A percentile compares a stretch with the other conserved stretches of the same genome.
Evolutionary conservation across 2,888 invertebrate species (phyloP).

Genomic region (Lasioglossum malachurum): DNA sequence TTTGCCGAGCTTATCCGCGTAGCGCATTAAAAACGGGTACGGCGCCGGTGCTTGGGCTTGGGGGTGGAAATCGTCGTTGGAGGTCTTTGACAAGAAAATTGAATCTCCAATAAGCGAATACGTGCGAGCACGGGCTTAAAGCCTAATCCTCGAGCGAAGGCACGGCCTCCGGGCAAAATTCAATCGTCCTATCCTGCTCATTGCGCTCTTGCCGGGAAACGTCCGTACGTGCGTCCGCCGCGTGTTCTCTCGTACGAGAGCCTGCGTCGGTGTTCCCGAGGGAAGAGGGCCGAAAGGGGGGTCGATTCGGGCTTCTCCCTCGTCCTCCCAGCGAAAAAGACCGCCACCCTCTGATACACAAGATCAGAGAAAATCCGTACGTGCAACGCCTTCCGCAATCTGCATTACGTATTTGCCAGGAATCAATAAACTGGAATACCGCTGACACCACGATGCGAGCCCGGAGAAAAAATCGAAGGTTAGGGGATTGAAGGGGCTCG

Average conservation of each 20-base stretch:
- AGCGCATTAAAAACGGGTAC: conserved; percentile 4
- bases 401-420: conserved; percentile 73
- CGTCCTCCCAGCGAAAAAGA: conserved; percentile 50
- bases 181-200: conserved; percentile 66
- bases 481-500: background rate
- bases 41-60: background rate
- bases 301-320: background rate
- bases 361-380: conserved; percentile 76
- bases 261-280: conserved; percentile 31
- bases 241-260: conserved; percentile 27
- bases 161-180: conserved; percentile 65
- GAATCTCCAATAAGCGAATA: conserved; percentile 68
- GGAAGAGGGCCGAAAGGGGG: conserved; percentile 37
- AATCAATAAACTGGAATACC: conserved; percentile 46
- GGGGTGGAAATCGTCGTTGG: conserved; percentile 12
- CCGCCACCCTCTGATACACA: conserved; percentile 75
- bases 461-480: background rate
- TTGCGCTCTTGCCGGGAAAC: conserved; percentile 55
- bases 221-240: conserved; percentile 54
- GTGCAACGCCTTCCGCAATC: conserved; percentile 77
- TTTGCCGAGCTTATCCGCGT: conserved; percentile 5
- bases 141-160: conserved; percentile 68
- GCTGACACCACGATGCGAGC: conserved; percentile 21
- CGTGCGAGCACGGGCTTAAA: conserved; percentile 65
- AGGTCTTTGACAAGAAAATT: conserved; percentile 61